Evolutionary conservation across 2,888 invertebrate species (phyloP).

Genomic region (Cryptocephalus primarius): DNA sequence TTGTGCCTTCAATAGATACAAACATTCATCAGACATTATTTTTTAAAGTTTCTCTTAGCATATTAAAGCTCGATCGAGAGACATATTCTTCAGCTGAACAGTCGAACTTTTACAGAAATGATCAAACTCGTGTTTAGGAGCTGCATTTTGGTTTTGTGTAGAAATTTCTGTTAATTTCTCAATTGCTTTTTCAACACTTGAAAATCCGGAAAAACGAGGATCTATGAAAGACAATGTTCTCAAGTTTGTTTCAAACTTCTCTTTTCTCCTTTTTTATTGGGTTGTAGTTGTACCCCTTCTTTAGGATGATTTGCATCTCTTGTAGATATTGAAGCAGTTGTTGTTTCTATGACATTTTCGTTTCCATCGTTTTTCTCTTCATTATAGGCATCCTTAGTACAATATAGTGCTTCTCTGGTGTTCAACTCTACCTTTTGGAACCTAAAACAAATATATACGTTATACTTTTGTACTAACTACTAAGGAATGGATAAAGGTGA

Average conservation of each 20-base stretch:
- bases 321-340: too few species aligned
- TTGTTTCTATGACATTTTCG: too few species aligned
- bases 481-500: constrained; percentile 5
- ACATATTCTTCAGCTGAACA: constrained; percentile 9
- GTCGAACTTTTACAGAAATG: constrained; percentile 8
- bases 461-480: not conserved
- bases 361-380: too few species aligned
- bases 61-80: constrained; percentile 7
- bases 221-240: not conserved
- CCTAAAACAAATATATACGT: not conserved
- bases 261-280: too few species aligned
- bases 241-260: too few species aligned
- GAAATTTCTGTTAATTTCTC: not conserved
- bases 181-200: not conserved
- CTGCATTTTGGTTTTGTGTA: not conserved
- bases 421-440: not conserved
- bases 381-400: too few species aligned
- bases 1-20: constrained; percentile 2
- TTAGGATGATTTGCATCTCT: too few species aligned
- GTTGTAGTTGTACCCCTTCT: too few species aligned
- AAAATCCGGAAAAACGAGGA: not conserved
- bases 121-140: constrained; percentile 5
- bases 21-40: constrained; percentile 5
- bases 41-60: constrained; percentile 11
- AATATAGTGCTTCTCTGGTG: too few species aligned